phyloP scores from a whole-genome alignment of 1,140 invertebrate genomes.

The Drosophila santomea region DNA sequence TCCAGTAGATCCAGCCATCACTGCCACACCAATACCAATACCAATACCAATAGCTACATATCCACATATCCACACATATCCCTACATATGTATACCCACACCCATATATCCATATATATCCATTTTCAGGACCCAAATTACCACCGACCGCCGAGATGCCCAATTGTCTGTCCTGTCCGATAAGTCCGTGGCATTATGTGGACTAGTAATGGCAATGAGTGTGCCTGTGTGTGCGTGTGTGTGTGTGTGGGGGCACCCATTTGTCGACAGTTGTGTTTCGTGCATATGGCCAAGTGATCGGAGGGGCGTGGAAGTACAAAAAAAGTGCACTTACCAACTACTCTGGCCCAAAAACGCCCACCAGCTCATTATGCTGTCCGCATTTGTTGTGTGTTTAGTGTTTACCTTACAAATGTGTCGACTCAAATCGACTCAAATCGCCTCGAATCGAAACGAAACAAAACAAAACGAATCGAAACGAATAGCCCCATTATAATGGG shows the following conservation, averaged over 20 bases:
- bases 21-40: background rate
- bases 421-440: background rate
- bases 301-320: background rate
- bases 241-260: background rate
- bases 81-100: too few species aligned
- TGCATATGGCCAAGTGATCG: too few species aligned
- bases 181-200: slow-evolving; percentile 42
- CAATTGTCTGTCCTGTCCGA: slow-evolving; percentile 37
- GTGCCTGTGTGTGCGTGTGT: background rate
- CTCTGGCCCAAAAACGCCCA: background rate
- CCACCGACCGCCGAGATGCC: slow-evolving; percentile 29
- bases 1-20: slow-evolving; percentile 13
- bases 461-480: too few species aligned
- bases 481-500: slow-evolving; percentile 9
- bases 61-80: too few species aligned
- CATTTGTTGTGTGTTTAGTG: slow-evolving; percentile 32
- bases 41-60: too few species aligned
- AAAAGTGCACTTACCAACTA: slow-evolving; percentile 29
- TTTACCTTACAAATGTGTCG: slow-evolving; percentile 39
- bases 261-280: slow-evolving; percentile 13
- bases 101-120: background rate
- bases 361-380: slow-evolving; percentile 9
- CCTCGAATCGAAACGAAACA: too few species aligned
- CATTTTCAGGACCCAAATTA: slow-evolving; percentile 2
- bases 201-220: slow-evolving; percentile 1